Conservation (phyloP, 1,140 invertebrate species). For the Maniola jurtina region DNA sequence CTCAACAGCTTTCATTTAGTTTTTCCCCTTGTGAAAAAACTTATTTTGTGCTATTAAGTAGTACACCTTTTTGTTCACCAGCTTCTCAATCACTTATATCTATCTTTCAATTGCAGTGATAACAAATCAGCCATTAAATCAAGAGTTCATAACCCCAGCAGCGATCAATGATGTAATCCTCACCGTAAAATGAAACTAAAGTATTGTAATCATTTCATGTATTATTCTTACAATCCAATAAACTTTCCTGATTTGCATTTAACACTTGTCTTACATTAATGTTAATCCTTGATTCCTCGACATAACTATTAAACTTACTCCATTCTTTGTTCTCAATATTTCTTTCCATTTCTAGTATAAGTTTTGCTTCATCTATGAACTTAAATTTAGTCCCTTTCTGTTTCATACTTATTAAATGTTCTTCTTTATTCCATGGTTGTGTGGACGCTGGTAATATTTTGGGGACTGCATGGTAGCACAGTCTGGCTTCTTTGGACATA, state of each 20-base stretch:
- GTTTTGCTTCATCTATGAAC: constrained; percentile 43
- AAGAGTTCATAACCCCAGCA: constrained; percentile 12
- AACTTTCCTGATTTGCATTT: constrained; percentile 57
- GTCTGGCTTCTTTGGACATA: constrained; percentile 87
- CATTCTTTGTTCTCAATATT: constrained; percentile 49
- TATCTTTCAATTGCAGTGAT: constrained; percentile 1
- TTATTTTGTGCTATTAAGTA: too few relatives aligned
- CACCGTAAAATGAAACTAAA: constrained; percentile 22
- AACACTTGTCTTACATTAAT: constrained; percentile 72
- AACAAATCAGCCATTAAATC: not conserved
- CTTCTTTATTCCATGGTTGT: constrained; percentile 74
- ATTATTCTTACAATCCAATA: constrained; percentile 41
- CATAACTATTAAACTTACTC: constrained; percentile 51
- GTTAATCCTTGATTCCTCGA: constrained; percentile 67
- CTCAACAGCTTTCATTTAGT: too few relatives aligned
- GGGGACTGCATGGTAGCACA: constrained; percentile 92
- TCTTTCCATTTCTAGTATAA: constrained; percentile 37
- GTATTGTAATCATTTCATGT: constrained; percentile 33
- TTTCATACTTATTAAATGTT: constrained; percentile 18
- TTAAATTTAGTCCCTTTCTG: constrained; percentile 38
- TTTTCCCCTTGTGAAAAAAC: too few relatives aligned
- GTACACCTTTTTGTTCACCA: too few relatives aligned
- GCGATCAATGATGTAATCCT: constrained; percentile 5
- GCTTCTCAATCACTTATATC: not conserved
- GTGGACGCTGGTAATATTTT: constrained; percentile 81